Evolutionary conservation across 2,113 vertebrate species (phyloP), one percentile per base, ranked within the genome.

Genomic region (Perca fluviatilis): DNA sequence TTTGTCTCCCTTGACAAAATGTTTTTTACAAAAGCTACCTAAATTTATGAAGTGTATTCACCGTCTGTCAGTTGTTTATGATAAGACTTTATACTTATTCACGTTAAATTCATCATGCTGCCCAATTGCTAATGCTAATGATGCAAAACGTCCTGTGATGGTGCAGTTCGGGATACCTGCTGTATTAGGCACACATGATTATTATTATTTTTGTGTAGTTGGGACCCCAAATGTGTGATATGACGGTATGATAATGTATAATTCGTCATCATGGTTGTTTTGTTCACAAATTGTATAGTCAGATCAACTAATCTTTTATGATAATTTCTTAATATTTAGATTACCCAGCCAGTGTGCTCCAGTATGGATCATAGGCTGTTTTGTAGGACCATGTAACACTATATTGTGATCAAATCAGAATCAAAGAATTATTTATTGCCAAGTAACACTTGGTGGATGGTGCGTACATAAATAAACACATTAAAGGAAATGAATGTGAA

Each of bases 41-140:
- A 12, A 1, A 60, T 18, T 14, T 40, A 12, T 66, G 0, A 21
- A 15, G 33, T 56, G 15, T 58, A 18, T 12, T 21, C 6, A 4
- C 18, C 19, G 36, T 43, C 2, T 54, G 33, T 25, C 0, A 2
- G 51, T 18, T 70, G 65, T 46, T 75, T 15, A 33, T 23, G 12
- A 51, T 56, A 18, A 12, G 21, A 62, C 18, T 47, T 71, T 15
- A 5, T 9, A 43, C 40, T 43, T 10, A 43, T 43, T 43, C 40
- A 8, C 8, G 36, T 10, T 76, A 10, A 40, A 54, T 49, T 6
- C 10, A 23, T 65, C 65, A 50, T n/a, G 50, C 15, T 80, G 46
- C 30, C 47, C 47, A 4, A 65, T 46, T 47, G 90, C 91, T 93
- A 89, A 91, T 79, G 91, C 89, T 90, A 88, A 74, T 58, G 75